phyloP scores from a whole-genome alignment of 1,140 invertebrate genomes.

The Zaprionus africanus region DNA sequence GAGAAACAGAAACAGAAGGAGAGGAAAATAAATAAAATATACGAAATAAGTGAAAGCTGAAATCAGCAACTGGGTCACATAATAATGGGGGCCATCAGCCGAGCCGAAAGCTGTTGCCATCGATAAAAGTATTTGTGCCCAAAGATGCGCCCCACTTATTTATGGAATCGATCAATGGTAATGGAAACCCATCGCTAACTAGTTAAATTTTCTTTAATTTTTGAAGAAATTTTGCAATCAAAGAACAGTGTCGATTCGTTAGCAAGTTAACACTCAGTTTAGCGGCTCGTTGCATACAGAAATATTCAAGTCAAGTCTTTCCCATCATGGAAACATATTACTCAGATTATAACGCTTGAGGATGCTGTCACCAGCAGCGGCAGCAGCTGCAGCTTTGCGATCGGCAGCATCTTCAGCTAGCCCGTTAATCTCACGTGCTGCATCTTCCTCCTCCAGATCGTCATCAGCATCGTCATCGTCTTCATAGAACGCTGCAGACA shows the following conservation, averaged over 20 bases:
- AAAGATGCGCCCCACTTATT: background rate
- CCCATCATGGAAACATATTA: background rate
- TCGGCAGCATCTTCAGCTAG: conserved; percentile 1
- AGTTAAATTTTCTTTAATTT: conserved; percentile 3
- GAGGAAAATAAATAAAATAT: background rate
- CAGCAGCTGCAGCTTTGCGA: background rate
- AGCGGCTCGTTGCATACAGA: too few species aligned
- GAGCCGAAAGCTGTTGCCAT: background rate
- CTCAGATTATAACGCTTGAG: conserved; percentile 4
- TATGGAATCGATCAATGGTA: background rate
- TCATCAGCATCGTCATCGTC: conserved; percentile 1
- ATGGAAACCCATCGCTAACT: background rate
- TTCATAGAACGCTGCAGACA: background rate
- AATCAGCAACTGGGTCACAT: conserved; percentile 9
- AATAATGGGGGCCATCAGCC: background rate
- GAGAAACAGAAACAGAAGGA: conserved; percentile 10
- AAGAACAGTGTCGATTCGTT: background rate
- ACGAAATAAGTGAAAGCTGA: conserved; percentile 14
- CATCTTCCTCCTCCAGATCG: background rate
- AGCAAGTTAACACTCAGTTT: background rate
- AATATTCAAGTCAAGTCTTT: background rate
- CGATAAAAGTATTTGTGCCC: background rate
- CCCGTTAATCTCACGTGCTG: conserved; percentile 12
- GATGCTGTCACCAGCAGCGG: background rate
- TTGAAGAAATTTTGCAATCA: background rate